These are phyloP conservation scores for Acanthurus leucopareius DNA, from an alignment of 2,797 vertebrate species.

Conservation along the genomic window DNA sequence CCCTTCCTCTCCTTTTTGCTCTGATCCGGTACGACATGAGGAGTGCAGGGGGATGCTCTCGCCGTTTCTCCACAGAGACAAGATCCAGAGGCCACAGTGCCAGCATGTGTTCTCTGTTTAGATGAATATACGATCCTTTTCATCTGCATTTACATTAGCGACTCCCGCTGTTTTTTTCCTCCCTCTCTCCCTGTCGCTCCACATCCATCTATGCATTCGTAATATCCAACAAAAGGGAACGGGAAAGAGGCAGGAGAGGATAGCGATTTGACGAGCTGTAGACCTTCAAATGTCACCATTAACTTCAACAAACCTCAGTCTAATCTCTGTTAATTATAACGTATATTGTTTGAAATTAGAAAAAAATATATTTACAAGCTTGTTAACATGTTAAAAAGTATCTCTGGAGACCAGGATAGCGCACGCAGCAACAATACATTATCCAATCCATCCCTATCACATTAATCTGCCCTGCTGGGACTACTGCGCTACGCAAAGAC, in stretches of 20 bases:
- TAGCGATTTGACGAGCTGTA: not conserved
- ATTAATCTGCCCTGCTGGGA: conserved; percentile 53
- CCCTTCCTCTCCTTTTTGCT: conserved; percentile 28
- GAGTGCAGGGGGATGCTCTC: conserved; percentile 51
- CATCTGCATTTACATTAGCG: conserved; percentile 54
- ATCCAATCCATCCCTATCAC: conserved; percentile 42
- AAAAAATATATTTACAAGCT: conserved; percentile 22
- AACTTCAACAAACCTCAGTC: conserved; percentile 19
- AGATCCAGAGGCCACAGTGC: conserved; percentile 52
- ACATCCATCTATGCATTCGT: conserved; percentile 31
- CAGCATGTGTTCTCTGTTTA: conserved; percentile 62
- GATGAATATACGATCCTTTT: conserved; percentile 53
- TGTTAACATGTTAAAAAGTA: conserved; percentile 40
- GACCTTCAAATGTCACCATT: conserved; percentile 13
- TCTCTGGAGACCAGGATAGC: conserved; percentile 31
- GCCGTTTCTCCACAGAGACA: conserved; percentile 42
- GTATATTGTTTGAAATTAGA: conserved; percentile 15
- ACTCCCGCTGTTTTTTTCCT: conserved; percentile 29
- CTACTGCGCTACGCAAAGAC: conserved; percentile 38
- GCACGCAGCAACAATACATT: conserved; percentile 38
- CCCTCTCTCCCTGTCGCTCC: conserved; percentile 8
- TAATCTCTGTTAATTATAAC: conserved; percentile 16
- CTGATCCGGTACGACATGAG: conserved; percentile 60
- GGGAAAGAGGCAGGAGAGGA: conserved; percentile 1
- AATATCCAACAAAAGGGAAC: conserved; percentile 29